Conservation (phyloP, 2,113 vertebrate genomes). For the Hystrix brachyura region DNA sequence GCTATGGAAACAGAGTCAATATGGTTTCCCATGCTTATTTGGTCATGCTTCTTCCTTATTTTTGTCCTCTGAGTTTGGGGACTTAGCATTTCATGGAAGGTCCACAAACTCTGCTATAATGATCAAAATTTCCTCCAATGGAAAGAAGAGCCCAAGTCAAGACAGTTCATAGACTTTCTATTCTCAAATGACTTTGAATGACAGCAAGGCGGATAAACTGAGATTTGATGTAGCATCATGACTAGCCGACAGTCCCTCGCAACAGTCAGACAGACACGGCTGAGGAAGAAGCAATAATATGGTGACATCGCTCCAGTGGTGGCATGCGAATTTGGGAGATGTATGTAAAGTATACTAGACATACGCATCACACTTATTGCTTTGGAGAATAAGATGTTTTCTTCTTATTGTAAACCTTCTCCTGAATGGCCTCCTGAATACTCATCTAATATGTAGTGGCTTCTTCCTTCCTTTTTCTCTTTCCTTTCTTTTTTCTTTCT, state of each 20-base stretch:
- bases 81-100: neutral
- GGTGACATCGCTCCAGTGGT: fast-evolving
- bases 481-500: no score
- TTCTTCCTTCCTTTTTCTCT: neutral
- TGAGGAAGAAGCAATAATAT: fast-evolving
- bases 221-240: fast-evolving
- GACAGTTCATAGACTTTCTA: neutral
- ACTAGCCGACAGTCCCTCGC: neutral
- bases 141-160: neutral
- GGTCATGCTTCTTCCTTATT: neutral
- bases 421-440: neutral
- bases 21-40: neutral
- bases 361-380: neutral
- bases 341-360: neutral
- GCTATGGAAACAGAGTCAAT: neutral
- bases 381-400: neutral
- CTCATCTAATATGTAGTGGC: neutral
- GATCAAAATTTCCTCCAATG: neutral
- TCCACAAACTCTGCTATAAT: neutral
- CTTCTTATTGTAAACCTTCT: neutral
- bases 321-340: neutral
- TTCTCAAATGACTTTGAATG: neutral
- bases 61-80: neutral
- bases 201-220: neutral
- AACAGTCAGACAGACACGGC: neutral